These are phyloP conservation scores for Napeogenes sylphis DNA, from an alignment of 2,888 invertebrate genomes.

Conservation along the genomic window DNA sequence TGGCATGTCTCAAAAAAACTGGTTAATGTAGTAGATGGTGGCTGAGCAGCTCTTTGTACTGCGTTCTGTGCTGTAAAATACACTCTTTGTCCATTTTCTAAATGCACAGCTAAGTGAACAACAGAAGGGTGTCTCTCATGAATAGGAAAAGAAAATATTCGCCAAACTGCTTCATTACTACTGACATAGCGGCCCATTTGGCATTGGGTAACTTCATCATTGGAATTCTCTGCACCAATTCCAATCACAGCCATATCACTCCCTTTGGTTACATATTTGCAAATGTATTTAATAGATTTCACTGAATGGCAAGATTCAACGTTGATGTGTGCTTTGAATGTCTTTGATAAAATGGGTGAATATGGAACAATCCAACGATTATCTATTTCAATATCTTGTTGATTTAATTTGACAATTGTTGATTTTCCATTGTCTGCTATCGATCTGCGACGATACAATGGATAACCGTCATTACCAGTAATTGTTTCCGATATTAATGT, in stretches of 20 bases:
- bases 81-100: constrained; percentile 23
- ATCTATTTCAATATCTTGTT: constrained; percentile 31
- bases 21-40: constrained; percentile 30
- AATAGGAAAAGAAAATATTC: constrained; percentile 31
- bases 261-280: constrained; percentile 30
- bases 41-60: constrained; percentile 25
- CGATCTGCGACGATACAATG: constrained; percentile 35
- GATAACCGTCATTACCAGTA: constrained; percentile 31
- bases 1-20: constrained; percentile 30
- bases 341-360: constrained; percentile 12
- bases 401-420: constrained; percentile 31
- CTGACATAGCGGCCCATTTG: no score
- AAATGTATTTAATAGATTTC: constrained; percentile 29
- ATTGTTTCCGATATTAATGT: constrained; percentile 26
- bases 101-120: constrained; percentile 23
- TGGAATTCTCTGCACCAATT: constrained; percentile 7
- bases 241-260: constrained; percentile 26
- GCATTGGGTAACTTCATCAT: no score
- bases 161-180: no score
- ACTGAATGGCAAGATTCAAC: constrained; percentile 23
- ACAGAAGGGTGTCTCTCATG: constrained; percentile 25
- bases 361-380: constrained; percentile 27
- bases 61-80: constrained; percentile 28
- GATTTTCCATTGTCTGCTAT: constrained; percentile 32
- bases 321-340: constrained; percentile 27